Base-by-base conservation (phyloP, 2,888 invertebrate species). In the Phortica magna region DNA sequence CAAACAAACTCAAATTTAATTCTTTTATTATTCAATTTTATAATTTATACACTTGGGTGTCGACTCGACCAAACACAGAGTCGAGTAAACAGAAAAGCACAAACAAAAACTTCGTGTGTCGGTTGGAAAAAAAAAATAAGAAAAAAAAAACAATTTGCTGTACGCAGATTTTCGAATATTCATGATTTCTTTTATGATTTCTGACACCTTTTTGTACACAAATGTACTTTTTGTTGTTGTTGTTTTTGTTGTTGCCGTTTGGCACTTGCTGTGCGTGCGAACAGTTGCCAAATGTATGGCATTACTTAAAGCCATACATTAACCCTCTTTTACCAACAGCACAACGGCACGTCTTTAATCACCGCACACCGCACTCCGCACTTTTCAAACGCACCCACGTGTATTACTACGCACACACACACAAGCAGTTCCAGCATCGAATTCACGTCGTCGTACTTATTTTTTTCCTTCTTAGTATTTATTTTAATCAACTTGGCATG, bases 1-100 rank as follows among this genome's bases (percentile, higher is more conserved):
- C 68, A 68, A 14, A 41, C 41, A 39, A 65, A 39, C 41, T 39
- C 19, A 71, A 55, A 17, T 53, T 71, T 53, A 55, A 71, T 71
- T 71, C 53, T 71, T 71, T 71, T 71, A 71, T 71, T 71, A 71
- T 71, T 61, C 61, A 61, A 61, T 61, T 61, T 55, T 55, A 55
- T 55, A 55, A 55, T 55, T 55, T 55, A 55, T 55, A 55, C 55
- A 17, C 55, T 55, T 9, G 55, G 55, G 55, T 61, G 9, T 61
- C 5, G 22, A 6, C 9, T 61, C 17, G 22, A 17, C 59, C 59
- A 14, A 48, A 19, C 59, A 59, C 59, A 59, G 31, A 31, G 31
- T 31, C 31, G 31, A 31, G 31, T 31, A 31, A 31, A 31, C 31
- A 31, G 31, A 31, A 7, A 55, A 55, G 12, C 14, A 59, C 17